Evolutionary conservation across 2,888 invertebrate species (phyloP), one percentile per base, ranked within the genome.

Genomic region (Phengaris alcon): DNA sequence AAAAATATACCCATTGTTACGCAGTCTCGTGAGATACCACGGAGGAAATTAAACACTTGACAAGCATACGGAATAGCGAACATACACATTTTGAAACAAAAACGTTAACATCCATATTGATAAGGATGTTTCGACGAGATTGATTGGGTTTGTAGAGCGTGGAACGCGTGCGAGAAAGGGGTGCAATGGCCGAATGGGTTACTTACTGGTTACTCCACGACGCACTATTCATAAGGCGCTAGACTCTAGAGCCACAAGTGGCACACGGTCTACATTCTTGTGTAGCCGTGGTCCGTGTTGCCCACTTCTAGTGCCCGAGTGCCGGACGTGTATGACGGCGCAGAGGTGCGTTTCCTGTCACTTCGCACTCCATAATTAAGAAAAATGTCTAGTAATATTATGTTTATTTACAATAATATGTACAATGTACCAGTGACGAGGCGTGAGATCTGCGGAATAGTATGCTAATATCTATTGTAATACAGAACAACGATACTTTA

Each of bases 121-220:
- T 72, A 72, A 72, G 72, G 76, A 79, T 76, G 76, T 74, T 75
- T 77, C 81, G 80, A 79, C 79, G 84, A 83, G 86, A 88, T 87
- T 84, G 88, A 89, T 86, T 86, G 83, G 86, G 86, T 93, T 91
- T 91, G 87, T 93, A 91, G 93, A 92, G 92, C 93, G 89, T 91
- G 88, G 85, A 87, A 89, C 87, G 81, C 83, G 84, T 85, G 82
- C 89, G 91, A 88, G 92, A 93, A 91, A 91, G 89, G 90, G 90
- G 93, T 91, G 91, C 91, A 91, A 90, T 84, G 93, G 88, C 91
- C 91, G 87, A 86, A 84, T 85, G 87, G 86, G 86, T 84, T 84
- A 86, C 79, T 79, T 80, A 64, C 35, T 35, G 35, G 35, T 35
- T 35, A 35, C 79, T 79, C 75, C 77, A 77, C 79, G 80, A 77